Base-by-base conservation (phyloP, 2,888 invertebrate genomes). In the Trichopoda pennipes region DNA sequence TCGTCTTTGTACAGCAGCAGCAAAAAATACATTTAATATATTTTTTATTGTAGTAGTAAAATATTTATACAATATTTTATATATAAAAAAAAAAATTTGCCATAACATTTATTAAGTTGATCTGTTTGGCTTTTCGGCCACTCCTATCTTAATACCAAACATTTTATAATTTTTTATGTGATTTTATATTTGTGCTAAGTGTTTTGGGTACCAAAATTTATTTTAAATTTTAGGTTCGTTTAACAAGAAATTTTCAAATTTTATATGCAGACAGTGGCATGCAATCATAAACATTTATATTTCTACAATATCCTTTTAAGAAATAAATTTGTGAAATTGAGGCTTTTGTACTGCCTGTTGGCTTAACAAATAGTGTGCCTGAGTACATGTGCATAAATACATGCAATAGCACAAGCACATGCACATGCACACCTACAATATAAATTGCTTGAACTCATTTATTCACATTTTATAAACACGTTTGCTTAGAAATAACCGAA, bases 381-480 rank as follows among this genome's bases (percentile, higher is more conserved):
- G 51, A 61, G 61, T 9, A 49, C 49, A 42, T 38, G 28, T 70
- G 49, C 60, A 72, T 21, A 60, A 72, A 49, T 72, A 12, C 12
- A 66, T 38, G 35, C 32, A 49, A 64, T 21, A 49, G 7, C 10
- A 51, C 14, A 10, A 12, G 19, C 66, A 51, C 35, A 51, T 3
- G 14, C 3, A 8, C 23, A 17, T 0, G 9, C 10, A 35, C 14
- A 23, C 28, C 9, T 17, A 44, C 14, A 44, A 44, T n/a, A 14
- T 16, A 12, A 44, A 44, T n/a, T n/a, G 0, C 44, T 44, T 44
- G 14, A 44, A 44, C 14, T 14, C 2, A 44, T 44, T 16, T 44
- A 38, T 38, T 38, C 17, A 12, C 14, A 28, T 19, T 32, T 12
- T 3, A 35, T 16, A 51, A 14, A 17, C 14, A 38, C 21, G 38